phyloP scores from a whole-genome alignment of 2,888 invertebrate species.

The Eledone cirrhosa region DNA sequence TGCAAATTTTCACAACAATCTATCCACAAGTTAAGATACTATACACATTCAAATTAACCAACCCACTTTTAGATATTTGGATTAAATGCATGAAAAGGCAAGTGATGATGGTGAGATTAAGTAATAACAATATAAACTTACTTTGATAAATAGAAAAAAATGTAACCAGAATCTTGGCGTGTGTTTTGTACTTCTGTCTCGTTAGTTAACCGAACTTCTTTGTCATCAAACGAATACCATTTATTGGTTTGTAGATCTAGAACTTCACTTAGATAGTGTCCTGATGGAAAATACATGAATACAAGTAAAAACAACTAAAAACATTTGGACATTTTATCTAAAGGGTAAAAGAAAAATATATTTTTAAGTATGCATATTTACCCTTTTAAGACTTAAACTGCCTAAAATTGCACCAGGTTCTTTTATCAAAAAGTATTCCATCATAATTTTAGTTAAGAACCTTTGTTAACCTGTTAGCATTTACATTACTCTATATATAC shows the following conservation, averaged over 20 bases:
- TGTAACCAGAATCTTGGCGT: conserved; percentile 57
- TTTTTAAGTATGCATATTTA: neutral
- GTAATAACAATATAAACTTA: conserved; percentile 37
- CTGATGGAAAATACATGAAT: conserved; percentile 37
- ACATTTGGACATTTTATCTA: neutral
- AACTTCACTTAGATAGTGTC: conserved; percentile 62
- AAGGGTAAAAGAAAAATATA: neutral
- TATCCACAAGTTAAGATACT: too few relatives aligned
- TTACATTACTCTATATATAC: too few relatives aligned
- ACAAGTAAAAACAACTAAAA: neutral
- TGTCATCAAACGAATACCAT: conserved; percentile 61
- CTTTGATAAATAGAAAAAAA: conserved; percentile 62
- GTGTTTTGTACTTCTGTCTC: conserved; percentile 50
- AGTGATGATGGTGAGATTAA: too few relatives aligned
- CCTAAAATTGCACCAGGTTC: too few relatives aligned
- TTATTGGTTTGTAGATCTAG: conserved; percentile 52
- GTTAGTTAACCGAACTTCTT: conserved; percentile 46
- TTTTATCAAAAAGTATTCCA: too few relatives aligned
- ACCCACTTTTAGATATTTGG: too few relatives aligned
- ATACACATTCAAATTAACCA: too few relatives aligned
- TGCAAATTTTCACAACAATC: too few relatives aligned
- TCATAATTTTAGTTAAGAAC: too few relatives aligned
- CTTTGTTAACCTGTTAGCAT: too few relatives aligned
- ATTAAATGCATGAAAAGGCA: too few relatives aligned
- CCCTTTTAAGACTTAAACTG: too few relatives aligned